These are phyloP conservation scores for Zaprionus ornatus DNA, from an alignment of 1,140 invertebrate species.

Conservation along the genomic window DNA sequence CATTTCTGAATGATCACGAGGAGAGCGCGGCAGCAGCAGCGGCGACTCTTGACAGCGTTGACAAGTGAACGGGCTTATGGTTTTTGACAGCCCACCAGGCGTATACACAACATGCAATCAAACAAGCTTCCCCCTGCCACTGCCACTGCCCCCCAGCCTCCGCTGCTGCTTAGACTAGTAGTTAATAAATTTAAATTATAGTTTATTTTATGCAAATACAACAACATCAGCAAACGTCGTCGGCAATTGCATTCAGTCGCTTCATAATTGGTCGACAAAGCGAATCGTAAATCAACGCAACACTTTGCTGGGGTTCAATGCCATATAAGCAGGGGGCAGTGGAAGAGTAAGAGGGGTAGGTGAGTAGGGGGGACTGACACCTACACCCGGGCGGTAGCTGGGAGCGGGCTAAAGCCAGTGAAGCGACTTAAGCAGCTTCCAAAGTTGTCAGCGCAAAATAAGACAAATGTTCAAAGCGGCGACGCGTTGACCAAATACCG, in stretches of 20 bases:
- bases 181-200: constrained; percentile 62
- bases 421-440: constrained; percentile 74
- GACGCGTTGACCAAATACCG: constrained; percentile 46
- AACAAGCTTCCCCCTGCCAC: not conserved
- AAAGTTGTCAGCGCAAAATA: constrained; percentile 77
- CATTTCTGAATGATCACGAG: constrained; percentile 43
- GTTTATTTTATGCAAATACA: constrained; percentile 66
- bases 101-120: constrained; percentile 28
- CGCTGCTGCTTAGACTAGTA: constrained; percentile 2
- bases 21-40: constrained; percentile 23
- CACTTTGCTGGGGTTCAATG: constrained; percentile 57
- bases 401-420: constrained; percentile 21
- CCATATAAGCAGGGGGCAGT: constrained; percentile 54
- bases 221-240: constrained; percentile 7
- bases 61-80: constrained; percentile 79
- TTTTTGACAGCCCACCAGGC: constrained; percentile 73
- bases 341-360: not conserved
- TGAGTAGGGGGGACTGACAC: constrained; percentile 39
- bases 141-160: not conserved
- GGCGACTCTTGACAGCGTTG: constrained; percentile 50
- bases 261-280: constrained; percentile 46
- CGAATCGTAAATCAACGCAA: constrained; percentile 49
- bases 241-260: constrained; percentile 42
- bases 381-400: constrained; percentile 49
- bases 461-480: constrained; percentile 74